A percentile compares a stretch with the other conserved stretches of the same genome.
Evolutionary conservation across 2,113 vertebrate genomes (phyloP).

Genomic region (Herpailurus yagouaroundi): DNA sequence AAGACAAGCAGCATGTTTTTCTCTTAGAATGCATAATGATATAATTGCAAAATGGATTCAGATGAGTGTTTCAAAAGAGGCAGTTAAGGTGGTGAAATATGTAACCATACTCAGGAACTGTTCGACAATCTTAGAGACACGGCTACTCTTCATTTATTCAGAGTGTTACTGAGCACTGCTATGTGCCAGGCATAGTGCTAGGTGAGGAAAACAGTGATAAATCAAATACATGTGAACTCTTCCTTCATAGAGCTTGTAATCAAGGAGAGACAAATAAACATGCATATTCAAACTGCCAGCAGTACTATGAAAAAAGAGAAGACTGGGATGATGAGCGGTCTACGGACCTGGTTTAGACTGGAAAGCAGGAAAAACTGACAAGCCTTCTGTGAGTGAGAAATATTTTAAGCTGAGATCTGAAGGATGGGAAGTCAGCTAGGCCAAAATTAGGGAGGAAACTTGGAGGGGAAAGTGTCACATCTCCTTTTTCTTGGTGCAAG

Average conservation of each 20-base stretch:
- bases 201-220: background rate
- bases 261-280: background rate
- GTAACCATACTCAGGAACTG: background rate
- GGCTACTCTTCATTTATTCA: background rate
- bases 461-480: fast-evolving
- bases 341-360: background rate
- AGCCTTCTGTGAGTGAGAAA: background rate
- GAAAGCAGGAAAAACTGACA: background rate
- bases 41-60: conserved; percentile 31
- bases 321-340: background rate
- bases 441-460: background rate
- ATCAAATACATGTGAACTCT: background rate
- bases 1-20: background rate
- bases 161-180: fast-evolving
- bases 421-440: background rate
- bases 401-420: background rate
- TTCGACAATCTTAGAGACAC: background rate
- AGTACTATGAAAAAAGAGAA: background rate
- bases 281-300: background rate
- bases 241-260: too few species aligned
- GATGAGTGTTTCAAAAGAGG: conserved; percentile 15
- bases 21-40: conserved; percentile 17
- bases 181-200: fast-evolving
- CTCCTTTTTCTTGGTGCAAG: background rate
- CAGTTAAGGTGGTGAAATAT: background rate